phyloP scores from a whole-genome alignment of 2,113 vertebrate species.

The Pelusios castaneus region DNA sequence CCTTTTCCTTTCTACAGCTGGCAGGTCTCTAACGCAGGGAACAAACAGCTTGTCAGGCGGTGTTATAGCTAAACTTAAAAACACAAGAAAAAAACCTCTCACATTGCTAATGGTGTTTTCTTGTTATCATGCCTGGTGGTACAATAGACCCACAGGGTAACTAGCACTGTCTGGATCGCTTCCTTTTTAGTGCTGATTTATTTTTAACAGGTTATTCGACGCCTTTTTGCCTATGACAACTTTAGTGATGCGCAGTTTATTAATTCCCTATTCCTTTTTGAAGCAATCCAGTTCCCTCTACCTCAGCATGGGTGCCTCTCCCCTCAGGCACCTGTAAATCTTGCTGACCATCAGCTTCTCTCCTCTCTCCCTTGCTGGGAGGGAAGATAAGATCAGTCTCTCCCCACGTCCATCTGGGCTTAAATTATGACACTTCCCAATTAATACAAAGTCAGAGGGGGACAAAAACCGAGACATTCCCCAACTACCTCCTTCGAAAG shows the following conservation, averaged over 20 bases:
- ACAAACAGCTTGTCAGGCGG: conserved; percentile 58
- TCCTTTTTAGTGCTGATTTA: conserved; percentile 43
- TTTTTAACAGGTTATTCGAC: conserved; percentile 60
- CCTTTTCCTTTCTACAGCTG: conserved; percentile 34
- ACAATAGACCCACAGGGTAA: conserved; percentile 64
- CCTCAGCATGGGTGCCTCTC: neutral
- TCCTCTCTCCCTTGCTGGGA: neutral
- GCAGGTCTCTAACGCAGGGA: conserved; percentile 25
- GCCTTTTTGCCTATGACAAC: conserved; percentile 44
- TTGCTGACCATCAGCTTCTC: neutral
- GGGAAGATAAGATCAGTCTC: neutral
- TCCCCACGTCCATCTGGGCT: neutral
- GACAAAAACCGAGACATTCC: neutral
- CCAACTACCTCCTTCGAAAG: neutral
- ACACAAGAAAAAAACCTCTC: conserved; percentile 52
- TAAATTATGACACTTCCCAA: neutral
- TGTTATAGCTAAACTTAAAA: conserved; percentile 34
- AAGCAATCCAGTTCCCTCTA: neutral
- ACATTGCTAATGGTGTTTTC: conserved; percentile 57
- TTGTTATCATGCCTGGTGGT: conserved; percentile 40
- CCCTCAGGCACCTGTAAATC: neutral
- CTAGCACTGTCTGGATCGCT: conserved; percentile 37
- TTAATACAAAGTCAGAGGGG: neutral
- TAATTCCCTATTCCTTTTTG: neutral
- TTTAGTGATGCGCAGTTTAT: neutral